These are phyloP conservation scores for Drosophila leonis DNA, from an alignment of 2,888 invertebrate genomes.

Conservation along the genomic window DNA sequence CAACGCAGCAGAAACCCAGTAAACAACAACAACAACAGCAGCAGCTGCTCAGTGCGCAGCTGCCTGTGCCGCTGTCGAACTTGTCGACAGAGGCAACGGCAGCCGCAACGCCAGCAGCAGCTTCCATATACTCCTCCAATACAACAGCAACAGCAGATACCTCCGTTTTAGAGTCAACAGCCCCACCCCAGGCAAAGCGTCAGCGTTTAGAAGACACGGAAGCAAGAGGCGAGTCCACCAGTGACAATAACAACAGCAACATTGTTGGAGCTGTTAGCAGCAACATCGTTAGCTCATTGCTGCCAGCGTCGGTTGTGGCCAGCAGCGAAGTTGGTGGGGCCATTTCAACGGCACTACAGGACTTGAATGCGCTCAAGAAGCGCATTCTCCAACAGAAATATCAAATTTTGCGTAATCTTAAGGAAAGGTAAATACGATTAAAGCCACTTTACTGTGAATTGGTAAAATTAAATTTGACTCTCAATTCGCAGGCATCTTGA, in stretches of 20 bases:
- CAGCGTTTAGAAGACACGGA: slow-evolving; percentile 65
- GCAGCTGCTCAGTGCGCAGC: slow-evolving; percentile 74
- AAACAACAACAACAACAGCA: slow-evolving; percentile 53
- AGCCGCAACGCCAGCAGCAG: slow-evolving; percentile 55
- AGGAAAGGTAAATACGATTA: slow-evolving; percentile 87
- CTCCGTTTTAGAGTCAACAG: slow-evolving; percentile 35
- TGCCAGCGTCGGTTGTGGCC: slow-evolving; percentile 77
- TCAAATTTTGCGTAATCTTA: slow-evolving; percentile 89
- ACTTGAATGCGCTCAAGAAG: slow-evolving; percentile 87
- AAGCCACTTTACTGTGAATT: not conserved
- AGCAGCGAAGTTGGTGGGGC: slow-evolving; percentile 65
- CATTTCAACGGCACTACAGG: slow-evolving; percentile 74
- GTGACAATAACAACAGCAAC: slow-evolving; percentile 41
- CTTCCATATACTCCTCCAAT: slow-evolving; percentile 36
- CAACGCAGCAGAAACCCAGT: slow-evolving; percentile 51
- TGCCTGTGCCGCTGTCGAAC: slow-evolving; percentile 78
- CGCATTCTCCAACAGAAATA: slow-evolving; percentile 90
- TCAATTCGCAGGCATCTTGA: slow-evolving; percentile 88
- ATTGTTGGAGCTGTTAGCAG: slow-evolving; percentile 64
- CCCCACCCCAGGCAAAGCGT: slow-evolving; percentile 71
- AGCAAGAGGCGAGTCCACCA: slow-evolving; percentile 25
- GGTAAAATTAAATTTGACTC: not conserved
- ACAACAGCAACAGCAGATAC: slow-evolving; percentile 42
- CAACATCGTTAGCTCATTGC: slow-evolving; percentile 77
- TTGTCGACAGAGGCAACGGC: slow-evolving; percentile 74